phyloP scores from a whole-genome alignment of 2,888 invertebrate species.

The Noctua comes region DNA sequence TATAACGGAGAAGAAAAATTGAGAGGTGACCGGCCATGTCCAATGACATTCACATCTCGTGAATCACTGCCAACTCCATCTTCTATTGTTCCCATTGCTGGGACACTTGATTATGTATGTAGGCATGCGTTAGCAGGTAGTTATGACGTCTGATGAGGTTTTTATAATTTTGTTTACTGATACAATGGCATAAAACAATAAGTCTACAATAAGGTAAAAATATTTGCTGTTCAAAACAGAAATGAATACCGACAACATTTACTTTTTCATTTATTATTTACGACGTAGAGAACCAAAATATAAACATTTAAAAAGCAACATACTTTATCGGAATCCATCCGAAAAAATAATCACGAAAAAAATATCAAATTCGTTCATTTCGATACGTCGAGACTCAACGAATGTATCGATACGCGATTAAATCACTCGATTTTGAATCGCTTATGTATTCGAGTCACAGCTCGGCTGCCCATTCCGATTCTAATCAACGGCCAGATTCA shows the following conservation, averaged over 20 bases:
- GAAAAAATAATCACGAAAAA: conserved; percentile 15
- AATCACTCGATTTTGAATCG: conserved; percentile 66
- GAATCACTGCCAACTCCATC: not conserved
- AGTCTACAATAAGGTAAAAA: too few species aligned
- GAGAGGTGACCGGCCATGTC: too few species aligned
- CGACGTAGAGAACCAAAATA: not conserved
- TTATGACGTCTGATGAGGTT: too few species aligned
- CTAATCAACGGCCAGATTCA: conserved; percentile 70
- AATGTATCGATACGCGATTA: conserved; percentile 64
- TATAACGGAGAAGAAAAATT: too few species aligned
- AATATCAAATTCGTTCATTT: conserved; percentile 45
- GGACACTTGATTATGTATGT: not conserved
- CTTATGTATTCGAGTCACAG: conserved; percentile 68
- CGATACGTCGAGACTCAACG: conserved; percentile 46
- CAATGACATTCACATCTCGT: too few species aligned
- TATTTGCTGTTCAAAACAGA: not conserved
- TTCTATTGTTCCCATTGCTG: not conserved
- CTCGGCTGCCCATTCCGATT: conserved; percentile 65
- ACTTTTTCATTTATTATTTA: not conserved
- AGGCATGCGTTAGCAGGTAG: too few species aligned
- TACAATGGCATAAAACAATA: not conserved
- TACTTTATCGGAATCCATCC: not conserved
- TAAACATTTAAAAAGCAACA: conserved; percentile 14
- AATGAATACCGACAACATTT: not conserved
- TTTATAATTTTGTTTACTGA: not conserved